Conservation (phyloP, 2,797 vertebrate species). For the Acipenser oxyrinchus region DNA sequence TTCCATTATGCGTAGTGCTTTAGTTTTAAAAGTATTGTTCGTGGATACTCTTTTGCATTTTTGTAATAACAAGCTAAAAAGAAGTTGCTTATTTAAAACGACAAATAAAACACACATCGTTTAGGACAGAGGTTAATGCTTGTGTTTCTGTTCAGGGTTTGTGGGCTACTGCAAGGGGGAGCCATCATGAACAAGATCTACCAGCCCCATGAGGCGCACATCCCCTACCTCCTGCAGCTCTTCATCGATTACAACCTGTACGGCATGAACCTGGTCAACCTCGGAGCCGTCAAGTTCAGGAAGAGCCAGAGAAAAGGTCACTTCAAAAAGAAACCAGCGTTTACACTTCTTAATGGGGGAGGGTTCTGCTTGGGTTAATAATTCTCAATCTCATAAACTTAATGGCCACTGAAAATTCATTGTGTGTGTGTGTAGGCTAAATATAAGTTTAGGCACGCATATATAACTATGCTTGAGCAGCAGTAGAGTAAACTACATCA, state of each 20-base stretch:
- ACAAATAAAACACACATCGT: no score
- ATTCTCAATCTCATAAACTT: no score
- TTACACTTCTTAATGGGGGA: neutral
- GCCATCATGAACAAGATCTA: constrained; percentile 96
- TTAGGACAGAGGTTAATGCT: no score
- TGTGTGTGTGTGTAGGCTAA: neutral
- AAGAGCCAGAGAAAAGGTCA: constrained; percentile 69
- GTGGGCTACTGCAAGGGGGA: constrained; percentile 92
- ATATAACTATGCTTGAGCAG: no score
- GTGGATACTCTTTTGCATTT: no score
- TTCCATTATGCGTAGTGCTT: no score
- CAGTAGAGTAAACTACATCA: no score
- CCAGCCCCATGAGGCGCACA: constrained; percentile 94
- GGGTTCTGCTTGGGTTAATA: neutral
- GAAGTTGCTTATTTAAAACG: no score
- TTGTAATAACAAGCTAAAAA: no score
- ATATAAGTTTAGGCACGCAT: neutral
- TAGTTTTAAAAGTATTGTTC: no score
- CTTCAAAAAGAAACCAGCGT: neutral
- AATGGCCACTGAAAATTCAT: no score
- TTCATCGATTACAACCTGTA: constrained; percentile 98
- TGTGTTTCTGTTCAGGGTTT: constrained; percentile 63
- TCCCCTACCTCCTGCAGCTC: constrained; percentile 94
- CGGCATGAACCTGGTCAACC: constrained; percentile 92
- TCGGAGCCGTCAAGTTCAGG: constrained; percentile 89